Base-by-base conservation (phyloP, 2,113 vertebrate species). In the Silurus asotus region DNA sequence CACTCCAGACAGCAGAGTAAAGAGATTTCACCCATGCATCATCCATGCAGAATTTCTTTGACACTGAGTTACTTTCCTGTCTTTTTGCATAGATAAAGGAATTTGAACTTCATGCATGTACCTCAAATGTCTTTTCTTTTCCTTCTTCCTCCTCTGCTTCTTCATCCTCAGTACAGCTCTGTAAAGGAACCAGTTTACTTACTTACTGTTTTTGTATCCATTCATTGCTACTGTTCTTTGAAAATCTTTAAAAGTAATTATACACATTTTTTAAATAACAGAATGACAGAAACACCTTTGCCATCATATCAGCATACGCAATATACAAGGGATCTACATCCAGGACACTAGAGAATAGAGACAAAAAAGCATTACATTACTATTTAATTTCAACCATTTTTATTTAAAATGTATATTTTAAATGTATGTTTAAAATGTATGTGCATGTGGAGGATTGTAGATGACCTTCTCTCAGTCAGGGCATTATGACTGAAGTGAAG, bases 271-370 rank as follows among this genome's bases (percentile, higher is more conserved):
- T 72, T 53, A 23, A 25, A 58, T 0, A 53, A 81, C 1, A 49
- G 0, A 79, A 59, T 5, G 55, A 4, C 28, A 59, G 19, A 80
- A 20, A 11, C 95, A 99, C 98, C 96, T 99, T 99, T 93, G 97
- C 98, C 98, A 99, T 99, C 98, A 99, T 98, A 90, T 98, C 97
- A 84, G 97, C 97, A 90, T 99, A 99, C 3, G 98, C 97, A 79
- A 97, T 97, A 87, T 99, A 99, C 85, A 99, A 94, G 87, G 96
- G 95, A 90, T 99, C 98, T 75, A 96, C 94, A 91, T 98, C 97
- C 92, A 97, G 91, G 92, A 95, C 90, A 93, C 98, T 99, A 91
- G 56, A 83, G 83, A 93, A 88, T 84, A 84, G 82, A 89, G 86
- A 88, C 49, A 70, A 0, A 87, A 64, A 8, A 37, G 56, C 2